These are phyloP conservation scores for Parasteatoda lunata DNA, from an alignment of 2,888 invertebrate genomes.

Conservation along the genomic window DNA sequence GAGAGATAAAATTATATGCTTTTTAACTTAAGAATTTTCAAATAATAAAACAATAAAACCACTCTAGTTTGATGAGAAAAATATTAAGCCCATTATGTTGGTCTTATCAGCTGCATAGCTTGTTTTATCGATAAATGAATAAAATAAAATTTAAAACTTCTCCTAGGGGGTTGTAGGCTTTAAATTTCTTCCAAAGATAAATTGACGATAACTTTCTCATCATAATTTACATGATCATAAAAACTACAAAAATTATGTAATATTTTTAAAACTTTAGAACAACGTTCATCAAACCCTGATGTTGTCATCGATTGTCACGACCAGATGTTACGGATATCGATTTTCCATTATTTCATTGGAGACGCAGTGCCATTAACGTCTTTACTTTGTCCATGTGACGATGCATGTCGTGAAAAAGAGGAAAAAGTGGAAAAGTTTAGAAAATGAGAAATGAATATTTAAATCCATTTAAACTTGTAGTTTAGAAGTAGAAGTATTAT, in stretches of 20 bases:
- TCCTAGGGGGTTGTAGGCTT: too few species aligned
- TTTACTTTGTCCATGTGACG: slow-evolving; percentile 2
- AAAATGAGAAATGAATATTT: not conserved
- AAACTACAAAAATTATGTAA: slow-evolving; percentile 5
- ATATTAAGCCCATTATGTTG: too few species aligned
- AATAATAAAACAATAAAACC: too few species aligned
- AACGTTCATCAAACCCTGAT: slow-evolving; percentile 11
- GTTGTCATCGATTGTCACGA: slow-evolving; percentile 29
- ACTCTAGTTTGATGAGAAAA: too few species aligned
- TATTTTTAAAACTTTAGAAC: slow-evolving; percentile 14
- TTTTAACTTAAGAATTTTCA: too few species aligned
- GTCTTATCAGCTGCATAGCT: too few species aligned
- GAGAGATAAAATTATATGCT: too few species aligned
- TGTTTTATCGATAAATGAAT: too few species aligned
- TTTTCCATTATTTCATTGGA: slow-evolving; percentile 25
- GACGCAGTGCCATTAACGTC: slow-evolving; percentile 13
- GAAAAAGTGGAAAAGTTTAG: not conserved
- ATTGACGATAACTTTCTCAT: not conserved
- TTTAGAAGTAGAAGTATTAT: too few species aligned
- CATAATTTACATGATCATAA: not conserved
- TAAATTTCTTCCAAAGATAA: too few species aligned
- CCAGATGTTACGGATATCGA: slow-evolving; percentile 27
- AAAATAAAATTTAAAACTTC: too few species aligned
- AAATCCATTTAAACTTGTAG: too few species aligned
- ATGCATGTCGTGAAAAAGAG: not conserved